Evolutionary conservation across 2,797 vertebrate species (phyloP), one percentile per base, ranked within the genome.

Genomic region (Hippopotamyrus pictus): DNA sequence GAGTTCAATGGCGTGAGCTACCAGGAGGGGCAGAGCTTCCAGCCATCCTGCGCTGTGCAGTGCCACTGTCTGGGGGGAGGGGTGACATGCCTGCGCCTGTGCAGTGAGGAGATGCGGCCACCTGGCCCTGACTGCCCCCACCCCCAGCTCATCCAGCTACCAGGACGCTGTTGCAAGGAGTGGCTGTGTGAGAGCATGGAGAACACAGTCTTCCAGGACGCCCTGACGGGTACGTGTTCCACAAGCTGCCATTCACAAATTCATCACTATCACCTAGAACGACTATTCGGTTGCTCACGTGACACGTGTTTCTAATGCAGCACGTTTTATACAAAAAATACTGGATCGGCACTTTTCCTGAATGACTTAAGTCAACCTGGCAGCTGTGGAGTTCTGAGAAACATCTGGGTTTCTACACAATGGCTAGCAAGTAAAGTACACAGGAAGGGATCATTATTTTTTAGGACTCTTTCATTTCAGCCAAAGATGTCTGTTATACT

Each of bases 81-180:
- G 5, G 91, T 97, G 90, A 96, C 94, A 89, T 97, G 97, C 1
- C 62, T 96, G 89, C 95, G 95, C 0, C 96, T 97, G 7, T 97
- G 97, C 93, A 94, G 91, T 0, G 94, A 97, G 87, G 96, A 97
- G 0, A 84, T 97, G 3, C 94, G 94, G 57, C 93, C 96, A 89
- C 96, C 96, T 62, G 93, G 92, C 33, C 92, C 94, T 0, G 95
- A 95, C 89, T 97, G 97, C 37, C 95, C 95, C 25, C 54, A 90
- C 82, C 96, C 97, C 0, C 93, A 91, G 86, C 95, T 95, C 0
- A 90, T 97, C 1, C 92, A 94, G 29, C 83, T 96, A 0, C 96
- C 95, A 0, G 97, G 97, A 0, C 95, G 94, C 89, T 97, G 97
- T 94, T 97, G 97, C 86, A 96, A 95, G 0, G 95, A 96, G 92